Base-by-base conservation (phyloP, 2,888 invertebrate genomes). In the Idaea aversata region DNA sequence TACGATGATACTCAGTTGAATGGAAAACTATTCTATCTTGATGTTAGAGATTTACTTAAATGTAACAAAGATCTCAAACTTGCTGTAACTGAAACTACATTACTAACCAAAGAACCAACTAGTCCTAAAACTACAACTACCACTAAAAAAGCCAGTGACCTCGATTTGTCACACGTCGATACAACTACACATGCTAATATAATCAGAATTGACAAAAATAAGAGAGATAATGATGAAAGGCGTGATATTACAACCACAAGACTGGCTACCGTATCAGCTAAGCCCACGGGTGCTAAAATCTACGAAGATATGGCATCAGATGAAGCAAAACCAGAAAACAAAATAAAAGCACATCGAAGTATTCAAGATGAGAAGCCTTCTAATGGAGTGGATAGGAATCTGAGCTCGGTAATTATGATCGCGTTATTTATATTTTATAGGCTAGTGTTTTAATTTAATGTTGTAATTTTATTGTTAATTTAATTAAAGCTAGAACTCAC, bases 281-380 rank as follows among this genome's bases (percentile, higher is more conserved):
- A 90, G 38, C 90, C 91, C 0, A 68, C 82, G 34, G 80, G 86
- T n/a, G 78, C 78, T 59, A 83, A 83, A 62, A 72, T 75, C 15
- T 73, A 86, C 61, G 86, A 88, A 62, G 79, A 87, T 7, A 92
- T 91, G 92, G 88, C 92, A 0, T 87, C 91, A 0, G 92, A 91
- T 76, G 88, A 92, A 75, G 92, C 87, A 0, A 83, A 84, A 64
- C 87, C 91, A n/a, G 90, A 90, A 47, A 47, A 47, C 15, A 85
- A 83, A 70, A 78, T 85, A 1, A 88, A 86, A 72, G 78, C 88
- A 5, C 86, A 88, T 36, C 80, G 86, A 74, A 88, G 86, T 70
- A 73, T 88, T 63, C 84, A 87, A 67, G 87, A 85, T 4, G 77
- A 80, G 65, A 72, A 47, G 67, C 76, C 7, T 57, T 67, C 15